These are phyloP conservation scores for Argyrosomus regius DNA, from an alignment of 2,797 vertebrate species.

Conservation along the genomic window DNA sequence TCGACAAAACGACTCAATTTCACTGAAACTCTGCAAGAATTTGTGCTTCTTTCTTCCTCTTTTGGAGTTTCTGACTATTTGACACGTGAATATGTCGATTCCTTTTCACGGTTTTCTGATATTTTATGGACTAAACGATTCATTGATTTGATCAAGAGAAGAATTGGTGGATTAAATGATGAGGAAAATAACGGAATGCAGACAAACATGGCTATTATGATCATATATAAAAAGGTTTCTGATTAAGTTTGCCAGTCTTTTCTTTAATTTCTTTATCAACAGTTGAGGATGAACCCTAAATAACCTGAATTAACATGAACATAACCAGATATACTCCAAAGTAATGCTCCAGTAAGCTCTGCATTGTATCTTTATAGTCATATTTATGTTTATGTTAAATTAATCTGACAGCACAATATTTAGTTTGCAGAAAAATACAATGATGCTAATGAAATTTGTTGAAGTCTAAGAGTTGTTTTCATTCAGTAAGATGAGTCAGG, in stretches of 20 bases:
- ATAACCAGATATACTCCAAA: too few relatives aligned
- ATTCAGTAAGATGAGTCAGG: background rate
- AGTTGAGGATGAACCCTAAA: background rate
- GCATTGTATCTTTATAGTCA: background rate
- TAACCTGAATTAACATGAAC: too few relatives aligned
- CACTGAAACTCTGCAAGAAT: too few relatives aligned
- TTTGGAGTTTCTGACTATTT: background rate
- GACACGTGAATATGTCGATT: background rate
- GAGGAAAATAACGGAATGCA: background rate
- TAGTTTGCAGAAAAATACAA: background rate
- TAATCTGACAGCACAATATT: background rate
- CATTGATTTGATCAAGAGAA: background rate
- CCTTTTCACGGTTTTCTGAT: background rate
- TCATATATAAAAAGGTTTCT: background rate
- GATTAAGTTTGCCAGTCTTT: background rate
- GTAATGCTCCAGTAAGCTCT: background rate
- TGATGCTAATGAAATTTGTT: too few relatives aligned
- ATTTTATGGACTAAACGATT: too few relatives aligned
- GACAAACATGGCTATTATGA: background rate
- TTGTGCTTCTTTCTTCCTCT: background rate
- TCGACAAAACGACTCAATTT: too few relatives aligned
- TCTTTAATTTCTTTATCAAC: background rate
- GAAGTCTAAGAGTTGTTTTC: background rate
- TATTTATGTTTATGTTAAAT: too few relatives aligned
- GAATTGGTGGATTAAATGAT: background rate